Evolutionary conservation across 2,113 vertebrate genomes (phyloP).

Genomic region (Lampris incognitus): DNA sequence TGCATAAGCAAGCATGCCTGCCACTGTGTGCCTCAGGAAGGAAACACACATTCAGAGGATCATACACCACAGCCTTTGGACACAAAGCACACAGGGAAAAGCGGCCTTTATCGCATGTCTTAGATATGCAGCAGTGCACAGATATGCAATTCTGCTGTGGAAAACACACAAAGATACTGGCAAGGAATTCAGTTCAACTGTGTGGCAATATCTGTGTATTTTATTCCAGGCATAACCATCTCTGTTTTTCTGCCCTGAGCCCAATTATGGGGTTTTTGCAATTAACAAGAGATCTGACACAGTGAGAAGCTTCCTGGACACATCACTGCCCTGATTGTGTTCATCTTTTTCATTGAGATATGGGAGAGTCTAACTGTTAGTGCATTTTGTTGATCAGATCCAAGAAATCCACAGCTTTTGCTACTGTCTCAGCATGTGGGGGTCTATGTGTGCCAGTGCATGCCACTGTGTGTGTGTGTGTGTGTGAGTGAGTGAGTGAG

Average conservation of each 20-base stretch:
- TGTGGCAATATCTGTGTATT: constrained; percentile 34
- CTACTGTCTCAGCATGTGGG: neutral
- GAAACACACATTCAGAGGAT: constrained; percentile 2
- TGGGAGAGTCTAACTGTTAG: constrained; percentile 34
- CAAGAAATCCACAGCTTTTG: constrained; percentile 38
- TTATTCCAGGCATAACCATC: constrained; percentile 5
- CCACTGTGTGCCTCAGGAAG: neutral
- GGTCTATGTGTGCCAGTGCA: neutral
- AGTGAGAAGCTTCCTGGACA: constrained; percentile 25
- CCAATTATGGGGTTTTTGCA: constrained; percentile 26
- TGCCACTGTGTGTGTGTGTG: neutral
- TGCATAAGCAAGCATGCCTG: neutral
- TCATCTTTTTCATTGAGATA: constrained; percentile 15
- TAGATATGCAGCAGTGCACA: constrained; percentile 30
- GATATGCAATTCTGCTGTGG: constrained; percentile 16
- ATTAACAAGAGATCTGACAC: constrained; percentile 43
- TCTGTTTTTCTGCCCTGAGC: constrained; percentile 21
- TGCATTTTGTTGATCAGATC: neutral
- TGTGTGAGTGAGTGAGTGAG: neutral
- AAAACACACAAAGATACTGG: constrained; percentile 35
- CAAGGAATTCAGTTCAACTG: constrained; percentile 41
- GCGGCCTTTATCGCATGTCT: constrained; percentile 24
- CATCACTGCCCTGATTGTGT: constrained; percentile 32
- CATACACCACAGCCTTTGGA: constrained; percentile 22
- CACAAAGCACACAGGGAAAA: constrained; percentile 23